Evolutionary conservation across 2,113 vertebrate species (phyloP).

Genomic region (Bambusicola thoracicus): DNA sequence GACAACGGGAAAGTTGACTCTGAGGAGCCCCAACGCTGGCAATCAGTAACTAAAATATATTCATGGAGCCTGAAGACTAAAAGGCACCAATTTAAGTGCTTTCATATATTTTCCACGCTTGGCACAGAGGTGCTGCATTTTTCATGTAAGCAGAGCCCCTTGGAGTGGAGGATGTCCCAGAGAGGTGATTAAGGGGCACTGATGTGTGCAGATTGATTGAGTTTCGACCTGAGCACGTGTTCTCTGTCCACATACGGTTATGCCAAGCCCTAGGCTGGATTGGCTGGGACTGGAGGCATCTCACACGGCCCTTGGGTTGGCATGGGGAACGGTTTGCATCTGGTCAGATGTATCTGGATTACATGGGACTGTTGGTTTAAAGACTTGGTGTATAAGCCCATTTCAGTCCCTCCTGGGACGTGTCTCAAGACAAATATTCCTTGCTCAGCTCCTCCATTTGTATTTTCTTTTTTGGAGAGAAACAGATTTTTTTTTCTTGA

Average conservation of each 20-base stretch:
- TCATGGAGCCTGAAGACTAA: background rate
- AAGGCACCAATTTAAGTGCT: background rate
- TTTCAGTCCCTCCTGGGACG: background rate
- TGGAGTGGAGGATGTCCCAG: background rate
- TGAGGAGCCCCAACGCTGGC: background rate
- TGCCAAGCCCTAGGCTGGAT: background rate
- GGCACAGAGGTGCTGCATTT: conserved; percentile 42
- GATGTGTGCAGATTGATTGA: conserved; percentile 25
- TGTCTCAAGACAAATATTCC: background rate
- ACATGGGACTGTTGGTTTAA: accelerated
- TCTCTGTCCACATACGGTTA: background rate
- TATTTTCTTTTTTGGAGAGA: background rate
- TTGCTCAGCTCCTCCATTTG: background rate
- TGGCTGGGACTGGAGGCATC: background rate
- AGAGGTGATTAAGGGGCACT: conserved; percentile 50
- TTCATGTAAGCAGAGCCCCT: conserved; percentile 20
- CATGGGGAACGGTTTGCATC: accelerated
- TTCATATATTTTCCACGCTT: conserved; percentile 13
- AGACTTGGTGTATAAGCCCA: accelerated
- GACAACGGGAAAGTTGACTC: background rate
- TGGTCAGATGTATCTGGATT: background rate
- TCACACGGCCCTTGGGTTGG: accelerated
- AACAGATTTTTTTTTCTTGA: background rate
- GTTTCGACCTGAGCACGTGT: background rate
- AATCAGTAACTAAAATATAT: background rate